Evolutionary conservation across 2,888 invertebrate genomes (phyloP).

Genomic region (Calameuta filiformis): DNA sequence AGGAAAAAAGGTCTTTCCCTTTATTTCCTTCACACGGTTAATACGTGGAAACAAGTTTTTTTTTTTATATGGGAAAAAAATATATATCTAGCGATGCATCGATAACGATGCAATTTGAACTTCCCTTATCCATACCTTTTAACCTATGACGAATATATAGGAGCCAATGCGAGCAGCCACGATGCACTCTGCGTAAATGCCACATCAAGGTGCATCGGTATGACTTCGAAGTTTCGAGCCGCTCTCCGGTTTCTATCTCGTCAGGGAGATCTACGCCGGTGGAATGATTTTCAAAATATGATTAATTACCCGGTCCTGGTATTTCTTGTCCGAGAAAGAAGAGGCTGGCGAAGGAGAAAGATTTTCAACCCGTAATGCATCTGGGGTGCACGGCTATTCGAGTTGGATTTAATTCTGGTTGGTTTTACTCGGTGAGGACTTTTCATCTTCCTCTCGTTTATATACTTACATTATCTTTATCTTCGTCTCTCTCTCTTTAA

Average conservation of each 20-base stretch:
- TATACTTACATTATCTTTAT: background rate
- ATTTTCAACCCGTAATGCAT: background rate
- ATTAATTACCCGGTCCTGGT: conserved; percentile 21
- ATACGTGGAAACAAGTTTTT: background rate
- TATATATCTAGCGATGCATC: background rate
- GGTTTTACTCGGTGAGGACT: background rate
- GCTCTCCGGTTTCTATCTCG: conserved; percentile 53
- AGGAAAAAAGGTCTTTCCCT: background rate
- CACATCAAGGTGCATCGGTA: conserved; percentile 50
- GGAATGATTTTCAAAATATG: conserved; percentile 66
- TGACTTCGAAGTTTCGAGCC: conserved; percentile 57
- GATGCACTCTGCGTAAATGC: conserved; percentile 10
- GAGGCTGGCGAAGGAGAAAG: background rate
- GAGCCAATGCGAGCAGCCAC: background rate
- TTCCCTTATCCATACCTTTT: background rate
- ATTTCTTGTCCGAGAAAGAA: conserved; percentile 20
- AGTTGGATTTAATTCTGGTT: background rate
- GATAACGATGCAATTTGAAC: background rate
- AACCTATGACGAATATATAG: background rate
- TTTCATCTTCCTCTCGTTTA: background rate
- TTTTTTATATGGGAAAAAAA: no score
- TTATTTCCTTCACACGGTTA: background rate
- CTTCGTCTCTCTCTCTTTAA: background rate
- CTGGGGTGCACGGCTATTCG: background rate
- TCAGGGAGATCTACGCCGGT: conserved; percentile 59